phyloP scores from a whole-genome alignment of 1,140 invertebrate genomes.

The Metopolophium dirhodum region DNA sequence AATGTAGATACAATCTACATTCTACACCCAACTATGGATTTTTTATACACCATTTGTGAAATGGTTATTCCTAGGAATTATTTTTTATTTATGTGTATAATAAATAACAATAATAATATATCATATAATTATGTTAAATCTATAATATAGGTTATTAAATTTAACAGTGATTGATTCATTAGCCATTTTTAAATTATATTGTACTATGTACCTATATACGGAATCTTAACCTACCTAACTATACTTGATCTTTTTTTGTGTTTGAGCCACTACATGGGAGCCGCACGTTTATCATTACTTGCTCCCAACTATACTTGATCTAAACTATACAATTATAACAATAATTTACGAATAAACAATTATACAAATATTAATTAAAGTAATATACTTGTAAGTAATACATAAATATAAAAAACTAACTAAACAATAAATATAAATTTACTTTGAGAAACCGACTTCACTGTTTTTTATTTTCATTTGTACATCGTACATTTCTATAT shows the following conservation, averaged over 20 bases:
- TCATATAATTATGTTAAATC: too few species aligned
- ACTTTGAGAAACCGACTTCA: neutral
- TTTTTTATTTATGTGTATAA: too few species aligned
- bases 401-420: neutral
- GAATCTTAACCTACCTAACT: neutral
- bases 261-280: too few species aligned
- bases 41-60: neutral
- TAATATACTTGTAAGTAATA: neutral
- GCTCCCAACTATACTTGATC: too few species aligned
- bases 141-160: too few species aligned
- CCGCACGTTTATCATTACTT: too few species aligned
- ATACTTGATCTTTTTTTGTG: neutral
- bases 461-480: neutral
- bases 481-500: too few species aligned
- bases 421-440: neutral
- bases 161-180: neutral
- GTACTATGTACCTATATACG: too few species aligned
- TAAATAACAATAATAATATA: too few species aligned
- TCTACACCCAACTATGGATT: neutral
- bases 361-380: neutral
- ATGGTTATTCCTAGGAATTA: neutral
- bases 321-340: neutral
- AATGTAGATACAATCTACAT: neutral
- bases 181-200: neutral
- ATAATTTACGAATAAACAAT: neutral